Evolutionary conservation across 2,113 vertebrate genomes (phyloP).

Genomic region (Atlantisia rogersi): DNA sequence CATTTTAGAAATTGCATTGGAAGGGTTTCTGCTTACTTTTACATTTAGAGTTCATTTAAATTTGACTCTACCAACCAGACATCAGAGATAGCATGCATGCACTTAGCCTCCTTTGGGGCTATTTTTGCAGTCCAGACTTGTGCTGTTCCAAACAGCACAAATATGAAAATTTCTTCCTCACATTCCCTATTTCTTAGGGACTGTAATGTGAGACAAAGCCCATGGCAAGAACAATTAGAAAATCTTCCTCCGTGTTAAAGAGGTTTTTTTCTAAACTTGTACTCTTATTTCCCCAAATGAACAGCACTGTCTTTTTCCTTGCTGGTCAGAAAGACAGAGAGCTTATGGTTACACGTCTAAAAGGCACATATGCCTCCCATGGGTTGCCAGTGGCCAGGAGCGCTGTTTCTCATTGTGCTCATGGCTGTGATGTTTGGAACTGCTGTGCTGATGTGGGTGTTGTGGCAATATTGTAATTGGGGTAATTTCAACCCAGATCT

Average conservation of each 20-base stretch:
- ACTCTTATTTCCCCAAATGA: background rate
- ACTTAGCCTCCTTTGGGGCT: background rate
- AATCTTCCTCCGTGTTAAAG: background rate
- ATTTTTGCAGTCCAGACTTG: background rate
- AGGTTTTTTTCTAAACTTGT: background rate
- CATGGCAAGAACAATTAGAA: background rate
- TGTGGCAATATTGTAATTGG: background rate
- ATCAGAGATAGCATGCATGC: background rate
- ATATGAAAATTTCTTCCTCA: background rate
- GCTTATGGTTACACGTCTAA: background rate
- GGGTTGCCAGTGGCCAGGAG: background rate
- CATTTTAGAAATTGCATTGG: background rate
- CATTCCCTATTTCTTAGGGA: background rate
- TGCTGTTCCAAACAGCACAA: background rate
- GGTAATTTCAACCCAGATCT: background rate
- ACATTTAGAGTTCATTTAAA: background rate
- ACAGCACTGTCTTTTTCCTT: background rate
- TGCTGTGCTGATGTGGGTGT: background rate
- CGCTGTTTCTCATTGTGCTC: background rate
- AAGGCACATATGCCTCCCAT: background rate
- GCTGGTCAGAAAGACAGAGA: background rate
- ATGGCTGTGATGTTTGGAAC: background rate
- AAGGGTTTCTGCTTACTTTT: background rate
- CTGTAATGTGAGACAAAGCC: background rate
- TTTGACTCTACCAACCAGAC: background rate